Base-by-base conservation (phyloP, 2,797 vertebrate species). In the Enteromius thamalakanensis region DNA sequence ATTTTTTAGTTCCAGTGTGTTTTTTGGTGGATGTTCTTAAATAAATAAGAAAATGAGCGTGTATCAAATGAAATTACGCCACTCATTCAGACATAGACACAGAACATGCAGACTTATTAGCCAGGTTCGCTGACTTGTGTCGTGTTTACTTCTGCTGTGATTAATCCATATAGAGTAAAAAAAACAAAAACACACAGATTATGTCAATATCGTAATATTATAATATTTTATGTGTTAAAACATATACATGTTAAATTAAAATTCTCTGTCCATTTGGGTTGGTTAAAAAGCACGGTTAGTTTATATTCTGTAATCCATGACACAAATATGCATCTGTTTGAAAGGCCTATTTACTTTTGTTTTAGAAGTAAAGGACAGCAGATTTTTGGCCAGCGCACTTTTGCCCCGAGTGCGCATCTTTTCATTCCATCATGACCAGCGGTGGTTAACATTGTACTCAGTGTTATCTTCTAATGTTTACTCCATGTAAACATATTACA, bases 401-500 rank as follows among this genome's bases (percentile, higher is more conserved):
- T 69, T 76, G 60, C 42, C 26, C 60, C 7, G 34, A 69, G 67
- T 80, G 67, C 51, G 11, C 26, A 79, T 64, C 32, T 79, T 79
- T 84, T 71, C 37, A 51, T 84, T 84, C 21, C 58, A 74, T 60
- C 45, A 67, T 71, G 69, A 45, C 58, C 69, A 74, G 26, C 21
- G 51, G 26, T 82, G 67, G 74, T 55, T 76, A 82, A 84, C 42
- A 10, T 21, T 6, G 4, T 78, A 49, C 40, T 81, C 29, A 12
- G 42, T 1, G 55, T 8, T 15, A 32, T 53, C 49, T 53, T 17
- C 79, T 40, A 81, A 80, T 69, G 58, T 64, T 77, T 69, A 77
- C 60, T 75, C 32, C 37, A 34, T 76, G 51, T 83, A 85, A 84
- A 87, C 68, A 84, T 75, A 67, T 85, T 72, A 70, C 42, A 72